Base-by-base conservation (phyloP, 2,797 vertebrate species). In the Tenualosa ilisha region DNA sequence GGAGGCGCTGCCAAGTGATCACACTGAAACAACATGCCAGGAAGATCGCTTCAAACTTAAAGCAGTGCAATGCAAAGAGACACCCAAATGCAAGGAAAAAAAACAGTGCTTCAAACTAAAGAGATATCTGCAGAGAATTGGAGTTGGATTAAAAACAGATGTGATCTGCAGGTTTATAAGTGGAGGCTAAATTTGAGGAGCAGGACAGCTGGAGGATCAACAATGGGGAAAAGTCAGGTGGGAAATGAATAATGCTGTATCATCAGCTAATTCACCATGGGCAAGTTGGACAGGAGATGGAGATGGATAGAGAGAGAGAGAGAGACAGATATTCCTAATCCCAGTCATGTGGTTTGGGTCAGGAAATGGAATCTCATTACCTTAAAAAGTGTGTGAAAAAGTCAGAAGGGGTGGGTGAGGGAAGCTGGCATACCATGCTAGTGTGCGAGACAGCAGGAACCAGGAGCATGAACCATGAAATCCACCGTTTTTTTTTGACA, bases 331-430 rank as follows among this genome's bases (percentile, higher is more conserved):
- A 84, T 86, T 72, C 85, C 82, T 93, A 92, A 94, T 93, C 91
- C 89, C 81, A 86, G 88, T 92, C 89, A 92, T 92, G 91, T 91
- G 92, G 85, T 90, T 22, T 49, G 43, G 61, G 54, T 56, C 54
- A 22, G 54, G 63, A 59, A 65, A 68, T 75, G n/a, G 81, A 63
- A 81, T 63, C 72, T 61, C 51, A 65, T 37, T 84, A 59, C 82
- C 82, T 37, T 87, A 87, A 82, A 79, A 26, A 53, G 81, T 83
- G 61, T 3, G 53, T 54, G 86, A 46, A 22, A 53, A 46, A 1
- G 50, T 51, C 11, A 20, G 1, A 54, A 83, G 17, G 65, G 72
- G 51, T 31, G 54, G 59, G 50, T 59, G 17, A 24, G 26, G 0
- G 26, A 15, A 40, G 12, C 12, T 12, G 0, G 26, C 26, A 17